Conservation (phyloP, 2,797 vertebrate genomes). For the Mareca penelope region DNA sequence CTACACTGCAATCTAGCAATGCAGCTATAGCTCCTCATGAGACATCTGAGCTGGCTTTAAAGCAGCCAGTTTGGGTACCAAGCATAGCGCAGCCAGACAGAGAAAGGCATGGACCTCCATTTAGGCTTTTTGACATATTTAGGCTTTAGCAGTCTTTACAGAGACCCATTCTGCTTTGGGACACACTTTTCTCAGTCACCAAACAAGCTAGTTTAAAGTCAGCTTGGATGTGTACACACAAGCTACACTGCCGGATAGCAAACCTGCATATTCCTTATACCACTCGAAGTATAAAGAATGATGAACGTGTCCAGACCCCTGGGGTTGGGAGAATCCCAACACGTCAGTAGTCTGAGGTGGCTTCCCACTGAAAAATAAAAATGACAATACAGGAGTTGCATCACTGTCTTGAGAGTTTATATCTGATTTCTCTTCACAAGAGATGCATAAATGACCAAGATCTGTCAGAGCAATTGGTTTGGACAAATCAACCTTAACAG, state of each 20-base stretch:
- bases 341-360: neutral
- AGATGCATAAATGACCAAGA: constrained; percentile 3
- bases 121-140: neutral
- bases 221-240: neutral
- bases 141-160: neutral
- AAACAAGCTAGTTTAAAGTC: neutral
- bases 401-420: neutral
- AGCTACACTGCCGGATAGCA: neutral
- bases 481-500: constrained; percentile 19
- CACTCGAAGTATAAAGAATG: neutral
- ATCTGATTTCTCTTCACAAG: neutral
- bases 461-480: constrained; percentile 24
- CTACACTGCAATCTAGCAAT: neutral
- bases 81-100: neutral
- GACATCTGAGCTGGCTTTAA: neutral
- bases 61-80: neutral
- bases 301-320: neutral
- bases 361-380: neutral
- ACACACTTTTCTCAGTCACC: neutral
- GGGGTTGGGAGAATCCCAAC: neutral
- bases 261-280: neutral
- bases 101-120: neutral
- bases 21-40: neutral
- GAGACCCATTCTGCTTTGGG: neutral
- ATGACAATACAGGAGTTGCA: neutral